These are phyloP conservation scores for Oreochromis aureus DNA, from an alignment of 2,113 vertebrate genomes.

Conservation along the genomic window DNA sequence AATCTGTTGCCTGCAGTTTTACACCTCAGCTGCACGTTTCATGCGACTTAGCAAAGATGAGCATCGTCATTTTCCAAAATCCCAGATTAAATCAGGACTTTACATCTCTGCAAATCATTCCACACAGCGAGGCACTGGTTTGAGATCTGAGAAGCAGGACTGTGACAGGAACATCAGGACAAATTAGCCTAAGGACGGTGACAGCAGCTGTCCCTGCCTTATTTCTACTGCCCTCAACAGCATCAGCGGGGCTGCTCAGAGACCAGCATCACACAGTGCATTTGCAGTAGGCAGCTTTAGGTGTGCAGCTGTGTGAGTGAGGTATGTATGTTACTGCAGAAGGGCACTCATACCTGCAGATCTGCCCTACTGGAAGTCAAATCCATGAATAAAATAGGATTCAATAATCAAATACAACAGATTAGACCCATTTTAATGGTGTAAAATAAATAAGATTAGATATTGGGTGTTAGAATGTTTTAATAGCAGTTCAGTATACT, in stretches of 20 bases:
- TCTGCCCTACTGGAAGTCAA: not conserved
- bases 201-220: not conserved
- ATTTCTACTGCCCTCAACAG: not conserved
- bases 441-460: not conserved
- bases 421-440: not conserved
- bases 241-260: not conserved
- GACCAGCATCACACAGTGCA: not conserved
- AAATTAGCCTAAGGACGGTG: not conserved
- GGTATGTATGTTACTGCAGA: not conserved
- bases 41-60: not conserved
- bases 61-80: not conserved
- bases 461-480: not conserved
- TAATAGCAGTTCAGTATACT: not conserved
- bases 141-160: not conserved
- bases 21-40: not conserved
- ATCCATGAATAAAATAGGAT: not conserved
- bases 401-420: not conserved
- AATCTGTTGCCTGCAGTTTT: not conserved
- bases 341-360: not conserved
- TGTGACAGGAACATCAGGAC: not conserved
- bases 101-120: not conserved
- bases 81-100: not conserved
- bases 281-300: not conserved
- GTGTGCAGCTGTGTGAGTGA: not conserved
- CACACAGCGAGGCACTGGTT: not conserved